A percentile compares a stretch with the other conserved stretches of the same genome.
phyloP scores from a whole-genome alignment of 2,797 vertebrate species.

The Alfaro cultratus region DNA sequence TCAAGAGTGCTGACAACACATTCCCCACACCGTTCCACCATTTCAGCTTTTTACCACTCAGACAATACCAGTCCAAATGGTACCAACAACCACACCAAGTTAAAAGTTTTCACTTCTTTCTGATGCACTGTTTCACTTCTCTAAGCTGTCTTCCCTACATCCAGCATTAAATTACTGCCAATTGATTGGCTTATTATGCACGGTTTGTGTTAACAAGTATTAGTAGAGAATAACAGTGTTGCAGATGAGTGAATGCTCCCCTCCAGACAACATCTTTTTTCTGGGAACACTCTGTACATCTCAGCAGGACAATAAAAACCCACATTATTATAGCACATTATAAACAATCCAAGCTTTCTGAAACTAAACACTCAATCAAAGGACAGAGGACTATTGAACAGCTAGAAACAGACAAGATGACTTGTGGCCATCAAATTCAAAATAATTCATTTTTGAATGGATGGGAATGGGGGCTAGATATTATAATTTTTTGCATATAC shows the following conservation, averaged over 20 bases:
- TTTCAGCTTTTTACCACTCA: no score
- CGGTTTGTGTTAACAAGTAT: neutral
- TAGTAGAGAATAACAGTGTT: neutral
- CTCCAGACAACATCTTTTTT: neutral
- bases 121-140: neutral
- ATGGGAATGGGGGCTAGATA: no score
- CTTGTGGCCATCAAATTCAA: neutral
- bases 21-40: no score
- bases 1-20: no score
- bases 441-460: neutral
- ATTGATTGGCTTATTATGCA: neutral
- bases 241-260: neutral
- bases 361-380: neutral
- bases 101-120: neutral
- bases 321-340: neutral
- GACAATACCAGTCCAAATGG: neutral
- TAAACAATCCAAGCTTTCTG: neutral
- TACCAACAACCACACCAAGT: neutral
- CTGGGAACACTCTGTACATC: neutral
- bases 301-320: neutral
- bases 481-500: neutral
- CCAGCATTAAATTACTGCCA: neutral
- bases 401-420: neutral
- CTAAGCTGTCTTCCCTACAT: neutral
- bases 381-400: neutral